Evolutionary conservation across 2,113 vertebrate species (phyloP).

Genomic region (Amphiprion percula): DNA sequence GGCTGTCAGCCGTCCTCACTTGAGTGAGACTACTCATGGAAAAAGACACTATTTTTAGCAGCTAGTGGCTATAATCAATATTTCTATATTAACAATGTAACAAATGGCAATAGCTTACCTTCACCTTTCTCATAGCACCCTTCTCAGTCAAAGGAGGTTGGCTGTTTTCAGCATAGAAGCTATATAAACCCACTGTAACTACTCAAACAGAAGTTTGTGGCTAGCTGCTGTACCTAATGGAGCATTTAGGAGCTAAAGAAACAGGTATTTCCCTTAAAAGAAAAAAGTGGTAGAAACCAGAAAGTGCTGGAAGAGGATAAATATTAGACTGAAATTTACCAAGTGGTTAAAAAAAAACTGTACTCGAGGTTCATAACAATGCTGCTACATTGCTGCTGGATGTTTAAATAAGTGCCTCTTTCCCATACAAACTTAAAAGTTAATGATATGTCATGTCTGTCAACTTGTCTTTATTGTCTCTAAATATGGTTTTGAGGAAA

Average conservation of each 20-base stretch:
- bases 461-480: neutral
- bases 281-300: neutral
- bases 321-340: neutral
- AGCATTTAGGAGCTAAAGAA: neutral
- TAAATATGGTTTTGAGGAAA: conserved; percentile 1
- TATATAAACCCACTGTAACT: neutral
- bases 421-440: neutral
- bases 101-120: neutral
- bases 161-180: neutral
- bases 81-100: conserved; percentile 7
- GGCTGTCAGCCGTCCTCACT: conserved; percentile 26
- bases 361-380: neutral
- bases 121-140: neutral
- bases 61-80: conserved; percentile 19
- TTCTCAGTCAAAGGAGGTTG: neutral
- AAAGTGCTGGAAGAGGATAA: too few relatives aligned
- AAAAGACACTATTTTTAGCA: neutral
- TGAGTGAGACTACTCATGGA: conserved; percentile 39
- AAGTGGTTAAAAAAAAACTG: neutral
- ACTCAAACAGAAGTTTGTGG: neutral
- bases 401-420: neutral
- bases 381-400: neutral
- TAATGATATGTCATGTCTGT: neutral
- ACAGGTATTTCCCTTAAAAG: neutral
- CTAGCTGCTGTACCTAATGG: neutral